Evolutionary conservation across 2,797 vertebrate species (phyloP), one percentile per base, ranked within the genome.

Genomic region (Clamator glandarius): DNA sequence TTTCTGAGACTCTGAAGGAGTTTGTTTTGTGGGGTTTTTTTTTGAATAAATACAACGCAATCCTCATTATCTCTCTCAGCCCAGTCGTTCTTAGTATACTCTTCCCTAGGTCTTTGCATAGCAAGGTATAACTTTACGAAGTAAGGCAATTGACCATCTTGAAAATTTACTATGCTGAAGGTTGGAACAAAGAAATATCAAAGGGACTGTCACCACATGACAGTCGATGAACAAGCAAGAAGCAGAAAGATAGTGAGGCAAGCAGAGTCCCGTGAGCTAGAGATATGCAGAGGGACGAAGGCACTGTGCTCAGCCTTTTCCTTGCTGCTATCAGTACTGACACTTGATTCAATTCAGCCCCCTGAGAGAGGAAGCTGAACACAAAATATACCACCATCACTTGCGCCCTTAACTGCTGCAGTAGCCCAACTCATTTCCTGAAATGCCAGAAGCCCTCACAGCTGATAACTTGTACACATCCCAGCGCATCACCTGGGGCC

Each of bases 111-210:
- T 26, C 33, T 31, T 23, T 36, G 35, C 35, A 61, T 16, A 83
- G 31, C 0, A 64, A 36, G 29, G 35, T n/a, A 0, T 9, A 62
- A 58, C 5, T 15, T 46, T 16, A 46, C 9, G 4, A 54, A 73
- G 17, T 5, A 31, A 0, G 1, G 4, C 63, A 63, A 17, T 0
- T 46, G 46, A n/a, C 12, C 36, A 8, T 29, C 26, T 51, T 52
- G 36, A 75, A 84, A n/a, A 51, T 15, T 8, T 44, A 64, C 68
- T 35, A 12, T 13, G 23, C 21, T 19, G 50, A 55, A 42, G 12
- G 41, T 2, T 83, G 70, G 59, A 44, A 91, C n/a, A 76, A 84
- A 63, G 29, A 41, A 68, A 2, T 51, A 73, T 1, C 39, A 19
- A 41, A 57, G 19, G 17, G 26, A 42, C 36, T 31, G 51, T 9